phyloP scores from a whole-genome alignment of 2,113 vertebrate genomes.

The Channa maculata region DNA sequence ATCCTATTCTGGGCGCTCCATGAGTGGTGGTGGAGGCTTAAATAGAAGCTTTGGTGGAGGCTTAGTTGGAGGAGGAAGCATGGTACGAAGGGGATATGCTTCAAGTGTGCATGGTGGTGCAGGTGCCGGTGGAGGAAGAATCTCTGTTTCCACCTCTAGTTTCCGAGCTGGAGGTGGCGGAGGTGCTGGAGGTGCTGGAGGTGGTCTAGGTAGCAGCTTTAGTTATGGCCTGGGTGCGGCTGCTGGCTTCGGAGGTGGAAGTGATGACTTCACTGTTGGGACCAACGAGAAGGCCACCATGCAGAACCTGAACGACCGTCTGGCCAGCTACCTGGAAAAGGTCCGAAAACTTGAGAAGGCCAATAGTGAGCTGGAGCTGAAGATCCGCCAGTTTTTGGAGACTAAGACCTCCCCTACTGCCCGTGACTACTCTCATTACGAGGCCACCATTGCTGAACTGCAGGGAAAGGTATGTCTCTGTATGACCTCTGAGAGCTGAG shows the following conservation, averaged over 20 bases:
- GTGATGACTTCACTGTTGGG: conserved; percentile 39
- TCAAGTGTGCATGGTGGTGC: conserved; percentile 67
- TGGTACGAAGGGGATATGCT: conserved; percentile 5
- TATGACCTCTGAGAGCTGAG: conserved; percentile 5
- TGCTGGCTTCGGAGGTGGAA: neutral
- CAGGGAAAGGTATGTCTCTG: conserved; percentile 85
- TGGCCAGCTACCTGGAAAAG: conserved; percentile 91
- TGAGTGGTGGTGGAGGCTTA: neutral
- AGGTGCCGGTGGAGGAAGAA: conserved; percentile 56
- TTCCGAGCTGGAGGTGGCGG: conserved; percentile 2
- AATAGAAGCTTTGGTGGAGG: neutral
- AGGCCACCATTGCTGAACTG: conserved; percentile 86
- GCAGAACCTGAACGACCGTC: conserved; percentile 94
- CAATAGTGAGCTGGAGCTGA: conserved; percentile 86
- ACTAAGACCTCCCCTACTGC: conserved; percentile 80
- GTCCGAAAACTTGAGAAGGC: conserved; percentile 87
- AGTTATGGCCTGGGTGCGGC: neutral
- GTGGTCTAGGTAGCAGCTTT: conserved; percentile 6
- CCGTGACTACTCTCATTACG: conserved; percentile 86
- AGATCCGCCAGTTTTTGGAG: conserved; percentile 90
- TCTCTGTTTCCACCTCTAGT: conserved; percentile 51
- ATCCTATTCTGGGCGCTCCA: conserved; percentile 9
- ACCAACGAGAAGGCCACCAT: conserved; percentile 92
- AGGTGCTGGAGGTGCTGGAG: neutral
- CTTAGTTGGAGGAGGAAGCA: neutral